These are phyloP conservation scores for Lydus trimaculatus DNA, from an alignment of 2,888 invertebrate species.

Conservation along the genomic window DNA sequence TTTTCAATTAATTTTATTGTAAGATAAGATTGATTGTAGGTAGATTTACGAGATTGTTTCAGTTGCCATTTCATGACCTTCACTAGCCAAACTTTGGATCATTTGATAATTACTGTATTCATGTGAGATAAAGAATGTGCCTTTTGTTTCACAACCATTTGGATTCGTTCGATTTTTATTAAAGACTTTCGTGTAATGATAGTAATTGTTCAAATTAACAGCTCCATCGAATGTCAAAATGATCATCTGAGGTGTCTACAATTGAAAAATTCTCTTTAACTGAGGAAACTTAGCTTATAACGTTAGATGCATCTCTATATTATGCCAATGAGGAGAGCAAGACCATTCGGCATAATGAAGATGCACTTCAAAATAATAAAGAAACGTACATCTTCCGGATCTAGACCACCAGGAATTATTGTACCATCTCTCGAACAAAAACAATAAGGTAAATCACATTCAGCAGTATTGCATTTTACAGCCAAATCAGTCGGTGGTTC, in stretches of 20 bases:
- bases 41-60: conserved; percentile 72
- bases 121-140: conserved; percentile 94
- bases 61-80: conserved; percentile 85
- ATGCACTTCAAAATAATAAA: conserved; percentile 13
- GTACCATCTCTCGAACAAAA: conserved; percentile 94
- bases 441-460: conserved; percentile 86
- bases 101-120: conserved; percentile 93
- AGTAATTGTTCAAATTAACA: conserved; percentile 89
- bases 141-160: conserved; percentile 86
- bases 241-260: conserved; percentile 92
- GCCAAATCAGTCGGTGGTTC: conserved; percentile 84
- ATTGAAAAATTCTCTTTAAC: conserved; percentile 35
- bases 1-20: too few relatives aligned
- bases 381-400: conserved; percentile 77
- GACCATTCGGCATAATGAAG: too few relatives aligned
- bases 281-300: too few relatives aligned
- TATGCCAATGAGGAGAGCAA: too few relatives aligned
- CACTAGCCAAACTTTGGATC: conserved; percentile 87
- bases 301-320: too few relatives aligned
- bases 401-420: conserved; percentile 81
- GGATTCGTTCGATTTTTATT: conserved; percentile 82
- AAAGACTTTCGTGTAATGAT: conserved; percentile 87
- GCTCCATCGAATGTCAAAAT: conserved; percentile 93
- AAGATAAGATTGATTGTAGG: background rate
- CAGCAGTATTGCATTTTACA: conserved; percentile 75